Conservation (phyloP, 2,888 invertebrate genomes). For the Heteromyza rotundicornis region DNA sequence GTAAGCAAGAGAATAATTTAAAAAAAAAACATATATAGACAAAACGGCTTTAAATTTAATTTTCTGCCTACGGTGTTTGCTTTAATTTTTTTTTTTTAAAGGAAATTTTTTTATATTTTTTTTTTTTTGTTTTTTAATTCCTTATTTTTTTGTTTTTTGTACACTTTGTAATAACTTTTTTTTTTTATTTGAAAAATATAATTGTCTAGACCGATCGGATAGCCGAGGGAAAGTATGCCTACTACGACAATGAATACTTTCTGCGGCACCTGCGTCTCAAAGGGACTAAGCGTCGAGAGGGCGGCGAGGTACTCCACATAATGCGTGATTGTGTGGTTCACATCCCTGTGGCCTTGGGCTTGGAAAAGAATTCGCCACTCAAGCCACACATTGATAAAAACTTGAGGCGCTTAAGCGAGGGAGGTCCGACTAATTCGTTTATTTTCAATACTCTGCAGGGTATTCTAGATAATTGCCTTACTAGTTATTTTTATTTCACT, state of each 20-base stretch:
- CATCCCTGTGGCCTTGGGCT: conserved; percentile 81
- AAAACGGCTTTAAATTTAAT: background rate
- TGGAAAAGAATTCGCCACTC: conserved; percentile 82
- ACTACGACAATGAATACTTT: conserved; percentile 79
- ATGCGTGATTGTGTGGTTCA: conserved; percentile 82
- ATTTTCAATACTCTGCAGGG: background rate
- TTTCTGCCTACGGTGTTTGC: background rate
- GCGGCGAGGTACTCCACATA: conserved; percentile 69
- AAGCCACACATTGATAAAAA: conserved; percentile 73
- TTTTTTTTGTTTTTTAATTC: background rate
- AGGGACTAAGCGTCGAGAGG: conserved; percentile 61
- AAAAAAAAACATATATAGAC: background rate
- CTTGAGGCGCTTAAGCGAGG: conserved; percentile 73
- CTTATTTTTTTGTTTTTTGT: background rate
- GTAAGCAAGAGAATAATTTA: conserved; percentile 58
- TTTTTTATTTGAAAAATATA: background rate
- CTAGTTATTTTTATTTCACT: too few relatives aligned
- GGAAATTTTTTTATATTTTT: background rate
- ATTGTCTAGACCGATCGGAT: conserved; percentile 65
- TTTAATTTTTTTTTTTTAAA: background rate
- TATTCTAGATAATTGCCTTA: background rate
- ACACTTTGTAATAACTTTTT: background rate
- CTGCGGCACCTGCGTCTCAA: conserved; percentile 71
- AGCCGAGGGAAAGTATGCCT: conserved; percentile 74
- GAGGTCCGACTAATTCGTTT: conserved; percentile 63